phyloP scores from a whole-genome alignment of 92 coral and sea anemone species.

The Bergia sp. region DNA sequence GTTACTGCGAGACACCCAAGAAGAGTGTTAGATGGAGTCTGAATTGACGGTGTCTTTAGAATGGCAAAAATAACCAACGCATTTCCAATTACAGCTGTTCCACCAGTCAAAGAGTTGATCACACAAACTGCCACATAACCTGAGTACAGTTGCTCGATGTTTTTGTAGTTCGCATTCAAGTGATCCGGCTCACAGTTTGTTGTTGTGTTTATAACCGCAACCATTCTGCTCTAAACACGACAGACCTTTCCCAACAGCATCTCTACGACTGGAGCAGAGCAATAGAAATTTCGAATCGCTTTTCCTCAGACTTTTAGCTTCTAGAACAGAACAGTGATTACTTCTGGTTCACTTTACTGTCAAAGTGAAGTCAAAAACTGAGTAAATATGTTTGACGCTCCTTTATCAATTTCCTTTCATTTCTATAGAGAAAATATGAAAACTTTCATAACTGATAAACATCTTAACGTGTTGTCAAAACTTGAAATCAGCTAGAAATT shows the following conservation, averaged over 20 bases:
- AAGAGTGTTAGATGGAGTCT: constrained; percentile 13
- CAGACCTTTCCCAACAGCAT: background rate
- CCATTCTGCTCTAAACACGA: background rate
- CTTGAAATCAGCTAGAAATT: background rate
- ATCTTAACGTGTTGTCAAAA: background rate
- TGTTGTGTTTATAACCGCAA: background rate
- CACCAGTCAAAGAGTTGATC: constrained; percentile 7
- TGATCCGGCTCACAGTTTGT: constrained; percentile 23
- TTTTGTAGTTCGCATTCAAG: constrained; percentile 24
- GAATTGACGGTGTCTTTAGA: constrained; percentile 28
- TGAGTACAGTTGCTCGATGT: background rate
- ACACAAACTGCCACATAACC: constrained; percentile 20
- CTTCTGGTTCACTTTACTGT: background rate
- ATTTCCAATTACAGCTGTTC: background rate
- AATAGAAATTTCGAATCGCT: background rate
- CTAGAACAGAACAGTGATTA: background rate
- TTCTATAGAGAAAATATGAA: background rate
- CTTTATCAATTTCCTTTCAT: background rate
- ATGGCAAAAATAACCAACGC: constrained; percentile 9
- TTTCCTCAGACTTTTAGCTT: background rate
- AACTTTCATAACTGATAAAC: background rate
- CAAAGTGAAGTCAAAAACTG: background rate
- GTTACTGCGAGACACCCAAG: constrained; percentile 31
- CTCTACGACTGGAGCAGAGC: background rate
- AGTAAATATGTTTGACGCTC: background rate